These are phyloP conservation scores for Rhipidura dahli DNA, from an alignment of 2,113 vertebrate genomes.

Conservation along the genomic window DNA sequence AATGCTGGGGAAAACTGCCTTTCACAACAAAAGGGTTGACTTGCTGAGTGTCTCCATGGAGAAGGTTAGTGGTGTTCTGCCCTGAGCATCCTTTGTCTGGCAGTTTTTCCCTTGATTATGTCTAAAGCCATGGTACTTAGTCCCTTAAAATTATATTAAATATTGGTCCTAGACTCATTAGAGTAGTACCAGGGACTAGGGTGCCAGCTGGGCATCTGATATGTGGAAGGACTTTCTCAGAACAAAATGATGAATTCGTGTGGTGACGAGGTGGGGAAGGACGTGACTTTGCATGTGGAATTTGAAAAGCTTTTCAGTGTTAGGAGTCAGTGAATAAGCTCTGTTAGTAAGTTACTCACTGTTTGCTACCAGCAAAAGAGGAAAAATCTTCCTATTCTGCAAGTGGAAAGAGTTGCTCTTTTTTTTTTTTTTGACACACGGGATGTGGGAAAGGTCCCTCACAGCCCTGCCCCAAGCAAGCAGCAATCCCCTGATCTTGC, in stretches of 20 bases:
- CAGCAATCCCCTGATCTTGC: background rate
- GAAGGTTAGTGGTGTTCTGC: background rate
- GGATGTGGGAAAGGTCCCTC: background rate
- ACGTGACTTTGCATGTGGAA: fast-evolving
- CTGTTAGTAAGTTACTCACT: background rate
- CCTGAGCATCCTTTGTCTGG: background rate
- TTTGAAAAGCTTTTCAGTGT: background rate
- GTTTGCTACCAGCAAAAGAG: background rate
- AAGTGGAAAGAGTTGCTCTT: background rate
- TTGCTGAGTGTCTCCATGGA: background rate
- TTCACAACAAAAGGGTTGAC: background rate
- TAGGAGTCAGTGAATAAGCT: background rate
- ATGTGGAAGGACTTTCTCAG: background rate
- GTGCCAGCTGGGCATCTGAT: background rate
- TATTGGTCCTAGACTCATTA: background rate
- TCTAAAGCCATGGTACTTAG: background rate
- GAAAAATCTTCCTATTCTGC: background rate
- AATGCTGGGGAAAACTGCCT: background rate
- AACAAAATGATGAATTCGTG: background rate
- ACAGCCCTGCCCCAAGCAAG: background rate
- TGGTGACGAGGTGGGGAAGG: background rate
- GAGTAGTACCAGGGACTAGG: background rate
- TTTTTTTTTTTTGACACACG: background rate
- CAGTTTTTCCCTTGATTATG: background rate
- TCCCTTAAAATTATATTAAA: background rate